A percentile compares a stretch with the other conserved stretches of the same genome.
phyloP scores from a whole-genome alignment of 2,113 vertebrate genomes.

The Bucco capensis region DNA sequence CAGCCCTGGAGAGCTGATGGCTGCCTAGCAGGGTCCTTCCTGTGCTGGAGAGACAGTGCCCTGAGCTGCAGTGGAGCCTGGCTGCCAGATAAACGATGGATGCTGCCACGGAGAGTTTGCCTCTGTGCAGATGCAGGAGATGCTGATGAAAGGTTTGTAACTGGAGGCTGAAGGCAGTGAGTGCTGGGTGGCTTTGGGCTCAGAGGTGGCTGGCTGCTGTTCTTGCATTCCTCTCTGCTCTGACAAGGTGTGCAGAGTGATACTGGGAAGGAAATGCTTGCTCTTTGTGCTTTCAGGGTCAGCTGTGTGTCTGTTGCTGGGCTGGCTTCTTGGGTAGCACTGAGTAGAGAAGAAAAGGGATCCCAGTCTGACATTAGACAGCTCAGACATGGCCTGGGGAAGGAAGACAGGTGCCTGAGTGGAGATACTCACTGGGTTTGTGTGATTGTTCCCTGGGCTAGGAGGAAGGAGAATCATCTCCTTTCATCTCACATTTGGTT shows the following conservation, averaged over 20 bases:
- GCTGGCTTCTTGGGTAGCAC: neutral
- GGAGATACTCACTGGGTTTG: neutral
- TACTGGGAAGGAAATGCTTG: neutral
- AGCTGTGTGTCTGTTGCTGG: neutral
- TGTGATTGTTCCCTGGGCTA: neutral
- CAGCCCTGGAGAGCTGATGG: neutral
- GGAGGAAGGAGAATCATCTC: neutral
- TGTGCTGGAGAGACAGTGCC: neutral
- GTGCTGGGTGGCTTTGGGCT: neutral
- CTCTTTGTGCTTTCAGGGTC: conserved; percentile 1
- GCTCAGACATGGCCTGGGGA: neutral
- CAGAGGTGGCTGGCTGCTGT: neutral
- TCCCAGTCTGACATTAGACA: neutral
- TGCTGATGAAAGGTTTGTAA: conserved; percentile 46
- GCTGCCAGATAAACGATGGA: conserved; percentile 1
- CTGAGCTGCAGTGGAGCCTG: neutral
- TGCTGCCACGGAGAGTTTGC: conserved; percentile 17
- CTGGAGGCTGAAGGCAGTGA: conserved; percentile 23
- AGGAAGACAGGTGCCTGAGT: neutral
- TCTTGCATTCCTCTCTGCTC: neutral
- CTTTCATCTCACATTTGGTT: neutral
- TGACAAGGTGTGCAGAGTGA: neutral
- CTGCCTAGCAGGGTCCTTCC: conserved; percentile 15
- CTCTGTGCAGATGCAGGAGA: conserved; percentile 11
- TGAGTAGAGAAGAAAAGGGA: neutral